These are phyloP conservation scores for Amblyjoppa fuscipennis DNA, from an alignment of 2,888 invertebrate genomes.

Conservation along the genomic window DNA sequence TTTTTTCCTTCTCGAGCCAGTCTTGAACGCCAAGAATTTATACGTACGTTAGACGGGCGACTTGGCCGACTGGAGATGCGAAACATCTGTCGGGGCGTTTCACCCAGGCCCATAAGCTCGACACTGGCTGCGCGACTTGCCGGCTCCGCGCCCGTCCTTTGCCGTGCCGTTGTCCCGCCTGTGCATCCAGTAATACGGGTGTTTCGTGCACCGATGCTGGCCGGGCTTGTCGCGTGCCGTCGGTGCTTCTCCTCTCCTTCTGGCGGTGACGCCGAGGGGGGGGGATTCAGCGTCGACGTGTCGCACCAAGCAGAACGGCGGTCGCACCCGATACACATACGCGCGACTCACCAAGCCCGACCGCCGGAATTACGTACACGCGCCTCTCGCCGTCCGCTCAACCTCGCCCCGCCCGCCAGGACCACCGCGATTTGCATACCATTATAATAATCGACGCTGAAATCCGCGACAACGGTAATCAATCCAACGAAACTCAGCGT, in stretches of 20 bases:
- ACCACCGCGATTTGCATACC: constrained; percentile 45
- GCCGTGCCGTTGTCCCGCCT: neutral
- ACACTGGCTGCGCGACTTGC: neutral
- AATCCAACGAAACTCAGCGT: neutral
- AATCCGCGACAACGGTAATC: neutral
- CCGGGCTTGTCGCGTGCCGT: constrained; percentile 44
- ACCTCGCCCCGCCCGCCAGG: neutral
- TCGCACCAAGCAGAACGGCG: constrained; percentile 23
- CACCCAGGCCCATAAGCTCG: neutral
- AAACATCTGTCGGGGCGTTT: constrained; percentile 36
- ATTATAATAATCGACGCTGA: constrained; percentile 25
- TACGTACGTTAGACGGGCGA: neutral
- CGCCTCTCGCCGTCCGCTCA: constrained; percentile 32
- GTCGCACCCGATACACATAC: constrained; percentile 9
- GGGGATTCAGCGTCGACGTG: constrained; percentile 26
- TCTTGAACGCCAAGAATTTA: neutral
- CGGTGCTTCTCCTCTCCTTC: neutral
- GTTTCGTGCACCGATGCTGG: constrained; percentile 31
- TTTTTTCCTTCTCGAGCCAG: neutral
- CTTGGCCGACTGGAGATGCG: constrained; percentile 6
- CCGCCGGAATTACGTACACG: constrained; percentile 47
- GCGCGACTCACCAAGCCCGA: neutral
- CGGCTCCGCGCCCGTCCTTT: neutral
- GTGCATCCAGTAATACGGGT: constrained; percentile 3
- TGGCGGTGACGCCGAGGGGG: neutral